These are phyloP conservation scores for Falco peregrinus DNA, from an alignment of 2,797 vertebrate species.

Conservation along the genomic window DNA sequence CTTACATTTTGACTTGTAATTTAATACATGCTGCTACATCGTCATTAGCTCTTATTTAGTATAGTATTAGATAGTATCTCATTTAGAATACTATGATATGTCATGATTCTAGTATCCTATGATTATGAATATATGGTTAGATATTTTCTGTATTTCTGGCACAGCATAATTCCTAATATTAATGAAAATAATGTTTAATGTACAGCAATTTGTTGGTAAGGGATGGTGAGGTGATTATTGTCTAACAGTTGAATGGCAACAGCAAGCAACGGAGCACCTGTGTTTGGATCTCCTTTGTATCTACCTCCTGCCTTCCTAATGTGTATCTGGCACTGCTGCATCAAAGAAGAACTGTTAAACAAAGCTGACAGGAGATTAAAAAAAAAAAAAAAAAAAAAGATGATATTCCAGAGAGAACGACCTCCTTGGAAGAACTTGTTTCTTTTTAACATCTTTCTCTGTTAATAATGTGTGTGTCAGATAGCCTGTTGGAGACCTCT, in stretches of 20 bases:
- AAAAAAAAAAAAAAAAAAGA: background rate
- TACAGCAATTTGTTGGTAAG: background rate
- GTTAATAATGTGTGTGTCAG: background rate
- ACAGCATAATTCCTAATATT: background rate
- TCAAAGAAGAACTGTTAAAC: background rate
- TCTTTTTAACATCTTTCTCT: background rate
- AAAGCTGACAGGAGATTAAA: background rate
- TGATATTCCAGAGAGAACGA: background rate
- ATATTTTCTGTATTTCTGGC: background rate
- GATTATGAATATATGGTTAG: background rate
- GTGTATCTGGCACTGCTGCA: background rate
- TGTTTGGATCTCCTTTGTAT: background rate
- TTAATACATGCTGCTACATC: background rate
- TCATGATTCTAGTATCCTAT: background rate
- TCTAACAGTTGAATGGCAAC: background rate
- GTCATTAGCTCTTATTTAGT: background rate
- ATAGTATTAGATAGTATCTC: background rate
- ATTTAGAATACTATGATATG: background rate
- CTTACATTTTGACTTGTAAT: background rate
- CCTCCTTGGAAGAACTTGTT: background rate
- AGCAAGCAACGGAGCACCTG: background rate
- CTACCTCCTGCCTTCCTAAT: background rate
- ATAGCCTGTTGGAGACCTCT: background rate
- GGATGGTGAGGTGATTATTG: background rate
- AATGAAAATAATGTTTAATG: background rate